Conservation (phyloP, 2,888 invertebrate genomes). For the Drosophila fulvimacula region DNA sequence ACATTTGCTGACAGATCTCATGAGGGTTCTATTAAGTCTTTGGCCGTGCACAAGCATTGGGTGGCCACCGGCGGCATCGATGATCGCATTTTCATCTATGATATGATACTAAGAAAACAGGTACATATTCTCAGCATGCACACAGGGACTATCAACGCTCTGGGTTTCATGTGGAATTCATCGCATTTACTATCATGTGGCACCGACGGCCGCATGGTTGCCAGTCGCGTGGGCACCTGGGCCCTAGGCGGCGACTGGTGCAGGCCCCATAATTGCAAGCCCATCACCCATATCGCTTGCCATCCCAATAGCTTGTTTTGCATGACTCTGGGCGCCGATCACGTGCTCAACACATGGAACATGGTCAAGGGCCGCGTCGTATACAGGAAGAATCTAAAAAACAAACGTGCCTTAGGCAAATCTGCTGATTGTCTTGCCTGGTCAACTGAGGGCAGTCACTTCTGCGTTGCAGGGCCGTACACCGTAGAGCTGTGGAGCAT, state of each 20-base stretch:
- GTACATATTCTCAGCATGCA: constrained; percentile 91
- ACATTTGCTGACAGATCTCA: constrained; percentile 96
- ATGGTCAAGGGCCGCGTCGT: constrained; percentile 95
- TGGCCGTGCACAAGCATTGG: constrained; percentile 89
- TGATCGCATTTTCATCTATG: constrained; percentile 94
- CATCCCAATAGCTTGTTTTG: constrained; percentile 96
- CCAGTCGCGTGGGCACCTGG: constrained; percentile 94
- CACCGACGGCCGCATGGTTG: constrained; percentile 93
- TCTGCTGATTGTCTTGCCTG: constrained; percentile 87
- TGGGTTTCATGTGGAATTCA: constrained; percentile 91
- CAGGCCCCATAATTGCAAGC: constrained; percentile 92
- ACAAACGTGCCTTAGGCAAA: constrained; percentile 86
- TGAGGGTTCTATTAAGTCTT: constrained; percentile 90
- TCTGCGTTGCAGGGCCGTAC: constrained; percentile 90
- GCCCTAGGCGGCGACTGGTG: constrained; percentile 92
- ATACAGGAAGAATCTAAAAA: constrained; percentile 93
- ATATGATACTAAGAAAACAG: constrained; percentile 91
- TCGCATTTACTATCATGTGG: constrained; percentile 93
- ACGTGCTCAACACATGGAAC: constrained; percentile 96
- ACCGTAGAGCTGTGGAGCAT: constrained; percentile 93
- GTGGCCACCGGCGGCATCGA: constrained; percentile 95
- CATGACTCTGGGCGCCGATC: constrained; percentile 93
- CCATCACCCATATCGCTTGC: constrained; percentile 90
- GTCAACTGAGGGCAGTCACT: constrained; percentile 90
- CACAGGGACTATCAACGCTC: constrained; percentile 91